phyloP scores from a whole-genome alignment of 2,113 vertebrate genomes.

The Antigone vipio region DNA sequence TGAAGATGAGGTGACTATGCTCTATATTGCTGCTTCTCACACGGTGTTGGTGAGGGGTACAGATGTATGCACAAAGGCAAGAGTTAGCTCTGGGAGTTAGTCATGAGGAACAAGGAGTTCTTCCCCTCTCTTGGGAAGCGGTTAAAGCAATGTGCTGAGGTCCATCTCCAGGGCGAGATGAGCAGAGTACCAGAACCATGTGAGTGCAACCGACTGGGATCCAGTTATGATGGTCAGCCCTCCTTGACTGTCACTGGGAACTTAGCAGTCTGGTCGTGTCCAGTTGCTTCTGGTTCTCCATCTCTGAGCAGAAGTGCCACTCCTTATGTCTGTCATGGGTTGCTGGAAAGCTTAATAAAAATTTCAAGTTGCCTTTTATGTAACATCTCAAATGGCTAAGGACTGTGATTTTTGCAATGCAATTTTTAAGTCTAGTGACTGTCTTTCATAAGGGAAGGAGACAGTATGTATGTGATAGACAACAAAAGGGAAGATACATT shows the following conservation, averaged over 20 bases:
- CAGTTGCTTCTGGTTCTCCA: not conserved
- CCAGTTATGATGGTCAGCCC: not conserved
- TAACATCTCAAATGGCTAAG: not conserved
- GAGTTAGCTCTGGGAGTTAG: not conserved
- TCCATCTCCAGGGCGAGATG: fast-evolving
- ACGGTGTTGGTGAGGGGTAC: not conserved
- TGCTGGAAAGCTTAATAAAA: not conserved
- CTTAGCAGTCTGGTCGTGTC: not conserved
- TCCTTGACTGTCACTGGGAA: not conserved
- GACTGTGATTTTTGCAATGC: not conserved
- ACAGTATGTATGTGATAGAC: not conserved
- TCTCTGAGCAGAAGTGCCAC: not conserved
- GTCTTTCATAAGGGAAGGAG: not conserved
- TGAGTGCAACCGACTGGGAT: not conserved
- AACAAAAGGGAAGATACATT: not conserved
- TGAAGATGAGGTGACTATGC: not conserved
- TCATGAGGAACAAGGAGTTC: not conserved
- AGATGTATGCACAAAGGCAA: not conserved
- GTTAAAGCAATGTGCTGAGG: not conserved
- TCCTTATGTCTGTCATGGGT: not conserved
- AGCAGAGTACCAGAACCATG: not conserved
- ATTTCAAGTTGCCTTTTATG: not conserved
- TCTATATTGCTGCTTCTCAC: not conserved
- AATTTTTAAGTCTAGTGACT: not conserved
- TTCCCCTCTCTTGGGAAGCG: not conserved